Conservation (phyloP, 2,113 vertebrate species). For the Phainopepla nitens region DNA sequence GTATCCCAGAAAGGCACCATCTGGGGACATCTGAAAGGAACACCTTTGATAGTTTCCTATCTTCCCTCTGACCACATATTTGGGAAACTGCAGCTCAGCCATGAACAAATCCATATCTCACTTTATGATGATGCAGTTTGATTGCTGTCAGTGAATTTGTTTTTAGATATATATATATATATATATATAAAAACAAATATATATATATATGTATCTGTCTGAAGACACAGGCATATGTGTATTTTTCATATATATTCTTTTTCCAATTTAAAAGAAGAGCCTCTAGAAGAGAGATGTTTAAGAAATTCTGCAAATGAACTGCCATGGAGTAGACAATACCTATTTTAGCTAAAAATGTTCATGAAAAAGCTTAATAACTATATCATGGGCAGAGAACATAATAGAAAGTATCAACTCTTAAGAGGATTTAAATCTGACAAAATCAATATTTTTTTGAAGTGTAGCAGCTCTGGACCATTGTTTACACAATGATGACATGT, state of each 20-base stretch:
- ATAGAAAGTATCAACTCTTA: neutral
- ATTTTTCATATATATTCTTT: neutral
- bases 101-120: neutral
- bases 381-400: neutral
- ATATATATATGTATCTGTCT: neutral
- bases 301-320: neutral
- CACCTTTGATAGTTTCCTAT: neutral
- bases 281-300: neutral
- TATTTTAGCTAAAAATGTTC: neutral
- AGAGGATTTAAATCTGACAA: neutral
- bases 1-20: neutral
- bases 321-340: neutral
- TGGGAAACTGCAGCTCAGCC: neutral
- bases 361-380: neutral
- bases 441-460: neutral
- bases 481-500: neutral
- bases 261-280: neutral
- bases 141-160: neutral
- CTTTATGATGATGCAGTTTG: neutral
- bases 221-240: accelerated
- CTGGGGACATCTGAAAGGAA: neutral
- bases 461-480: neutral
- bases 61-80: neutral
- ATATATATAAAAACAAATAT: too few relatives aligned
- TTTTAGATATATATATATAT: accelerated